A percentile compares a stretch with the other conserved stretches of the same genome.
phyloP scores from a whole-genome alignment of 2,888 invertebrate genomes.

The Pristionchus japonicus region DNA sequence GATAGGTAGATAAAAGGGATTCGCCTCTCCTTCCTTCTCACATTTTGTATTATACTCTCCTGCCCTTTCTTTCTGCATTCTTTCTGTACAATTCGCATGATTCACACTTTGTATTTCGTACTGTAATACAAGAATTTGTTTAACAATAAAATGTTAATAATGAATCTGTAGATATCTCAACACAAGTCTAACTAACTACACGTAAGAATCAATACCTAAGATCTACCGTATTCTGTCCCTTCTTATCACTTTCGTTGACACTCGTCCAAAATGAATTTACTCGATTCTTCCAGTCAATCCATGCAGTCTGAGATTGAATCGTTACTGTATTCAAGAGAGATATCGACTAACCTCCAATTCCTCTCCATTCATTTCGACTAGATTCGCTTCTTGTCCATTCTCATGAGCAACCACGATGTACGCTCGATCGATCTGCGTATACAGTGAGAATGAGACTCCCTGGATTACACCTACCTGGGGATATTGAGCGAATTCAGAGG shows the following conservation, averaged over 20 bases:
- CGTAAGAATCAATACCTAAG: constrained; percentile 9
- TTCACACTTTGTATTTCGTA: constrained; percentile 4
- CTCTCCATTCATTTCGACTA: constrained; percentile 29
- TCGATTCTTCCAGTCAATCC: constrained; percentile 36
- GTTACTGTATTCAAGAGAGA: neutral
- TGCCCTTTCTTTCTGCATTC: constrained; percentile 15
- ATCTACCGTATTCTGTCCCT: constrained; percentile 27
- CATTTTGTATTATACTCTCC: constrained; percentile 21
- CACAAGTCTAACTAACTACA: neutral
- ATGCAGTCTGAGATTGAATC: neutral
- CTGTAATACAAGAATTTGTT: neutral
- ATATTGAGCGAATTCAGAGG: neutral
- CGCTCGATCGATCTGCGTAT: constrained; percentile 18
- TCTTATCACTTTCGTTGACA: constrained; percentile 14
- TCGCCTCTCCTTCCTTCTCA: neutral
- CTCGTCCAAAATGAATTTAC: constrained; percentile 30
- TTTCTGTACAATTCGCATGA: constrained; percentile 37
- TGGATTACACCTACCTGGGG: constrained; percentile 15
- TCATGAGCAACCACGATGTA: constrained; percentile 33
- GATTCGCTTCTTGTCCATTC: constrained; percentile 36
- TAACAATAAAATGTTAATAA: constrained; percentile 7
- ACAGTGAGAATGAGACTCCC: neutral
- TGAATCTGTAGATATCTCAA: neutral
- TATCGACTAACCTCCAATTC: constrained; percentile 1
- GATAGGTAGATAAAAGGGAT: constrained; percentile 37